Evolutionary conservation across 2,113 vertebrate species (phyloP).

Genomic region (Natator depressus): DNA sequence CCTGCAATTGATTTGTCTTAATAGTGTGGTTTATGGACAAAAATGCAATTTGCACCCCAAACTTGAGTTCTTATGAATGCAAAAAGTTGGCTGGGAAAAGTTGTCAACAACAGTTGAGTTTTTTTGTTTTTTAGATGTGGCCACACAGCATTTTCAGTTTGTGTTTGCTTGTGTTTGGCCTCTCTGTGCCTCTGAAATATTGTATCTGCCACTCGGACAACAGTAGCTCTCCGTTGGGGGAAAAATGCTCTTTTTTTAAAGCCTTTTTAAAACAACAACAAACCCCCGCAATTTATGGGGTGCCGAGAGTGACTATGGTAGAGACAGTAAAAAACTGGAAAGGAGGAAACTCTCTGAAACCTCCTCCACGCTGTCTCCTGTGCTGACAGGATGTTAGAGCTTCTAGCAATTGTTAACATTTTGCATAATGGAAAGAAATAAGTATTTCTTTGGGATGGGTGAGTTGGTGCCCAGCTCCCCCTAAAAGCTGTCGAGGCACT

Average conservation of each 20-base stretch:
- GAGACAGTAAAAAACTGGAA: background rate
- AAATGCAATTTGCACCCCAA: background rate
- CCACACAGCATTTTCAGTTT: background rate
- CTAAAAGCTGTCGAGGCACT: fast-evolving
- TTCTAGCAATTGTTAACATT: background rate
- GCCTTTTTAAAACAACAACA: background rate
- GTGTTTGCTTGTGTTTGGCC: fast-evolving
- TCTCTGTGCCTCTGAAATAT: background rate
- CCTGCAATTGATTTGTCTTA: background rate
- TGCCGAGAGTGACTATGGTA: background rate
- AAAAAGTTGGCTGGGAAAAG: background rate
- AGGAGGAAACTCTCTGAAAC: background rate
- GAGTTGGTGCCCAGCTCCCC: background rate
- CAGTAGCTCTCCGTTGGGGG: background rate
- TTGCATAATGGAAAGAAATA: background rate
- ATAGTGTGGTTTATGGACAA: background rate
- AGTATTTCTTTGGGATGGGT: background rate
- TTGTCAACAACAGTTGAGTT: background rate
- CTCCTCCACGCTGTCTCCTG: background rate
- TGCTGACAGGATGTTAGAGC: background rate
- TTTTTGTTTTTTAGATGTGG: background rate
- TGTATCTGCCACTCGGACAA: background rate
- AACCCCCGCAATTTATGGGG: background rate
- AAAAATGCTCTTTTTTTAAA: background rate
- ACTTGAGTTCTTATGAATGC: background rate